Percentiles rank a stretch among this genome's conserved stretches.
phyloP scores from a whole-genome alignment of 2,797 vertebrate species.

The Sebastes iracundus region DNA sequence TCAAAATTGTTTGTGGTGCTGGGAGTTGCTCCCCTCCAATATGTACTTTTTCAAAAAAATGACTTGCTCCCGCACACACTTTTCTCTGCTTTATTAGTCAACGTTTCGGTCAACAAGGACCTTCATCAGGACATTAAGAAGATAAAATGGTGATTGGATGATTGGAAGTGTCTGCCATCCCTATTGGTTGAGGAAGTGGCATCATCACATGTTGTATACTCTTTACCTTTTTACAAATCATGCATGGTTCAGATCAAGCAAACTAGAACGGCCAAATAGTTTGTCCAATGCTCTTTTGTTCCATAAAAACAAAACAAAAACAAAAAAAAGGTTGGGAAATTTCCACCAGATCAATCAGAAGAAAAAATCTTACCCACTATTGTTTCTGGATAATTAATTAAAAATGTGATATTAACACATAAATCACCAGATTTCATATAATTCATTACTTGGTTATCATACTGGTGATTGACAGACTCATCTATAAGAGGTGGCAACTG shows the following conservation, averaged over 20 bases:
- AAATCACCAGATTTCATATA: background rate
- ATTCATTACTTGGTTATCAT: slow-evolving; percentile 1
- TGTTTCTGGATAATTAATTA: background rate
- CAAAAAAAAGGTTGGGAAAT: background rate
- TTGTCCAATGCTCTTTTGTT: background rate
- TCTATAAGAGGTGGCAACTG: too few species aligned
- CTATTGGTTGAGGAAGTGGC: too few species aligned
- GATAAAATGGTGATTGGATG: too few species aligned
- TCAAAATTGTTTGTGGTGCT: too few species aligned
- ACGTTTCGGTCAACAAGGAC: too few species aligned
- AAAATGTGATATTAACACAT: background rate
- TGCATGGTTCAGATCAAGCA: background rate
- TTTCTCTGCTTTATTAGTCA: too few species aligned
- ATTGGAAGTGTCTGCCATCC: too few species aligned
- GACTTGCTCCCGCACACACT: too few species aligned
- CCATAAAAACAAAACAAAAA: background rate
- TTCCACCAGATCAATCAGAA: background rate
- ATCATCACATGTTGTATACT: background rate
- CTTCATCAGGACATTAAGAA: too few species aligned
- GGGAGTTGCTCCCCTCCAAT: too few species aligned
- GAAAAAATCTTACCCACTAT: background rate
- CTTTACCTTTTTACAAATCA: background rate
- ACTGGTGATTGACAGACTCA: background rate
- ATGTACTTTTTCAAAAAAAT: too few species aligned
- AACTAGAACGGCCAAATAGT: background rate